Evolutionary conservation across 2,797 vertebrate genomes (phyloP), one percentile per base, ranked within the genome.

Genomic region (Anguilla obscura): DNA sequence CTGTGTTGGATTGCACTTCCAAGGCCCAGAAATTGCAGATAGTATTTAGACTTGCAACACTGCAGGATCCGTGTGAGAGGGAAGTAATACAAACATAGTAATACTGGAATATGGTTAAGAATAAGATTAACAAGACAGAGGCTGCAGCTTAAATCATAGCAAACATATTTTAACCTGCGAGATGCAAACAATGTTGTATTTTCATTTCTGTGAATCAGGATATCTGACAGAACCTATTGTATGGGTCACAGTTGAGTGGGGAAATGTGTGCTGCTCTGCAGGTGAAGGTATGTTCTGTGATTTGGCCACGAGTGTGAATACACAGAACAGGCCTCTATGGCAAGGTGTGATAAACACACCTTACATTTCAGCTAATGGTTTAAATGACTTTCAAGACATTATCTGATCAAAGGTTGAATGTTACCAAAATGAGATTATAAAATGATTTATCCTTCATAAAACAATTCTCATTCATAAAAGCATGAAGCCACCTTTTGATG

Each of bases 161-260:
- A 8, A 10, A n/a, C 21, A 82, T 36, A 10, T 79, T 79, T 79
- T 79, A 40, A 50, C 79, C 45, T 82, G 79, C 18, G 40, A 82
- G 21, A 82, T n/a, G 79, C 79, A 82, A 50, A 50, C 2, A 82
- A 50, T 82, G 79, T 82, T 50, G 8, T 10, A 9, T 82, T 48
- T 48, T 82, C 1, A n/a, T 50, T 82, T 82, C 79, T 50, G 79
- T 82, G n/a, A 82, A 82, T 82, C 45, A 24, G 40, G 45, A 82
- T 21, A 7, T 9, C 4, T 18, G 0, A 45, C 14, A 40, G 36
- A 82, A 50, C 40, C 5, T 0, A n/a, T 21, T 48, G 79, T 50
- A 21, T n/a, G 79, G 40, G 18, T 82, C 18, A 48, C 79, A 82
- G 5, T 50, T 50, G 12, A 48, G 36, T 79, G 21, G 36, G 7